These are phyloP conservation scores for Nannoperca australis DNA, from an alignment of 2,797 vertebrate species.

Conservation along the genomic window DNA sequence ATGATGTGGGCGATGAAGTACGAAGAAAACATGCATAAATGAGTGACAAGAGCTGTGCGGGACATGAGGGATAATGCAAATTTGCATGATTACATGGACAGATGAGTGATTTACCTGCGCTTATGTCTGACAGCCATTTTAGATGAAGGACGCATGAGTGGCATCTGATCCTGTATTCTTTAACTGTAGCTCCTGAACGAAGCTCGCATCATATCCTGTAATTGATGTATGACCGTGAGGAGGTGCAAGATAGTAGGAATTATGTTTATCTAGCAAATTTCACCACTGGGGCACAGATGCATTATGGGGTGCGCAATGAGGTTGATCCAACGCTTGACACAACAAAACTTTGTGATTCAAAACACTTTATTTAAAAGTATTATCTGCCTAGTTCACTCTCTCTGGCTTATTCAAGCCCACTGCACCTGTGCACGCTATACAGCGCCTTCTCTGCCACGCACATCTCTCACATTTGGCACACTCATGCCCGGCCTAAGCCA, in stretches of 20 bases:
- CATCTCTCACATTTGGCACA: constrained; percentile 64
- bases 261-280: constrained; percentile 70
- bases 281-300: constrained; percentile 43
- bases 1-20: constrained; percentile 66
- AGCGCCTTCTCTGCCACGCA: constrained; percentile 42
- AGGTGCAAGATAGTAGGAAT: constrained; percentile 41
- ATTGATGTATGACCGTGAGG: constrained; percentile 65
- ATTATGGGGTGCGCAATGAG: constrained; percentile 35
- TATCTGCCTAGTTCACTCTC: constrained; percentile 71
- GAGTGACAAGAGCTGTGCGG: constrained; percentile 69
- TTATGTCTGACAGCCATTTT: constrained; percentile 80
- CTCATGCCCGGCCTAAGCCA: constrained; percentile 67
- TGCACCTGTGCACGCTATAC: constrained; percentile 37
- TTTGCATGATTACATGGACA: constrained; percentile 86
- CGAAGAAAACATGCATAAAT: constrained; percentile 78
- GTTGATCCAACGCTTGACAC: constrained; percentile 18
- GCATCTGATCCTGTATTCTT: constrained; percentile 70
- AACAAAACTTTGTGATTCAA: constrained; percentile 40
- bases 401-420: constrained; percentile 66
- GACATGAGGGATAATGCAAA: constrained; percentile 78
- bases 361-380: constrained; percentile 69
- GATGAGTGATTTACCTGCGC: constrained; percentile 83
- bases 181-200: constrained; percentile 53
- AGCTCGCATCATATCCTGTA: constrained; percentile 50
- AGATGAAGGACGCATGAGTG: constrained; percentile 73